Base-by-base conservation (phyloP, 2,888 invertebrate species). In the Himalopsyche japonica region DNA sequence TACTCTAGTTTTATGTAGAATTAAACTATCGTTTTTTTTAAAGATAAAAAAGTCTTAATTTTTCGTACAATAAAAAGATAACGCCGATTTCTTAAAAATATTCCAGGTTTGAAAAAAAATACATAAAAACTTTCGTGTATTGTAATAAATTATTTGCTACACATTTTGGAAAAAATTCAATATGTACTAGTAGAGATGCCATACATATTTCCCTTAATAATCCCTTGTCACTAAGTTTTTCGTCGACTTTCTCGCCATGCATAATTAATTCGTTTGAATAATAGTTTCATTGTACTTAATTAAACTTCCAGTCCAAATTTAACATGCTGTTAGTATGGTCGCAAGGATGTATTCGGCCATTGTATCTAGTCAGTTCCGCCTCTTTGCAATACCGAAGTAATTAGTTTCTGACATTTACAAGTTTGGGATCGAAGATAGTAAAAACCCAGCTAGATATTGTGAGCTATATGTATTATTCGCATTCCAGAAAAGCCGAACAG, bases 381-480 rank as follows among this genome's bases (percentile, higher is more conserved):
- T 81, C 49, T 86, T 86, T 82, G 84, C 83, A 83, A 86, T 86
- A 84, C 85, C 78, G 32, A 27, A 70, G 76, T 85, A 86, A 86
- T 85, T 86, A 86, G 84, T 85, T 84, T 82, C 79, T 83, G 83
- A 86, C 84, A 84, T 81, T 82, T 80, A 82, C 85, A 82, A 83
- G 70, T 80, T 76, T 48, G 32, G 85, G 79, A 80, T 76, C 76
- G 80, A 80, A n/a, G 47, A 43, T 57, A 27, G 76, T 70, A 80
- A 83, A 83, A 83, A 80, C 64, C 48, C 70, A 30, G 27, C 70
- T 70, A 12, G 70, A 70, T 27, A 70, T 70, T 70, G 48, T 70
- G 18, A 20, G 49, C 76, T 64, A 18, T 80, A 32, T 83, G 76
- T 80, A 76, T 80, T 70, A 79, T 80, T 83, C 64, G 24, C 27